phyloP scores from a whole-genome alignment of 2,797 vertebrate species.

The Glyptemys insculpta region DNA sequence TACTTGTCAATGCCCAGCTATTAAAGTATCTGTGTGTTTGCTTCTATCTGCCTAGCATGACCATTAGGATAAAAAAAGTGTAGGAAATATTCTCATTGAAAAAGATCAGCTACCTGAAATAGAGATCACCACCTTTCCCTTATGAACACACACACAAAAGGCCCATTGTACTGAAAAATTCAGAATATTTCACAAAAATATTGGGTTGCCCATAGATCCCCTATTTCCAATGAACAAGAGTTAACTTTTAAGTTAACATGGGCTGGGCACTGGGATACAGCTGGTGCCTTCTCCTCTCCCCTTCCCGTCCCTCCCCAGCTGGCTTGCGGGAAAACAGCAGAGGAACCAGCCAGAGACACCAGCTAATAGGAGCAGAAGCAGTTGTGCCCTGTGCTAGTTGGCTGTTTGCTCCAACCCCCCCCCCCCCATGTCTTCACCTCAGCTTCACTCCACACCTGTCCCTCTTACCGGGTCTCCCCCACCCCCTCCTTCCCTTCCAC shows the following conservation, averaged over 20 bases:
- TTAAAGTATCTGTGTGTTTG: rapidly evolving
- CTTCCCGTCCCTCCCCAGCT: not conserved
- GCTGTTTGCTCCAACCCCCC: not conserved
- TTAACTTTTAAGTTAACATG: not conserved
- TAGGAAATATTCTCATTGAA: not conserved
- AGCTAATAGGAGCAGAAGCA: not conserved
- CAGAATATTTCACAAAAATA: not conserved
- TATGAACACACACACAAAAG: not conserved
- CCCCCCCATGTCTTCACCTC: not conserved
- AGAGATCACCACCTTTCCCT: not conserved
- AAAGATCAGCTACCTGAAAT: not conserved
- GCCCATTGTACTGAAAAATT: not conserved
- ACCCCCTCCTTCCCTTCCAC: not conserved
- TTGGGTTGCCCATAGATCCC: no score
- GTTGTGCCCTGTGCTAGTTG: not conserved
- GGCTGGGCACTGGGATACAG: not conserved
- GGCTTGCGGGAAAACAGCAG: not conserved
- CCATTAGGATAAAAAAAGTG: not conserved
- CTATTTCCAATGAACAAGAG: not conserved
- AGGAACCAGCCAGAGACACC: not conserved
- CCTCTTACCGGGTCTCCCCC: not conserved
- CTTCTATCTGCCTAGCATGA: not conserved
- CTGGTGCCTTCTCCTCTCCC: not conserved
- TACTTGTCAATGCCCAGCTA: not conserved
- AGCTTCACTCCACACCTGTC: not conserved